phyloP scores from a whole-genome alignment of 2,888 invertebrate species.

The Synergus umbraculus region DNA sequence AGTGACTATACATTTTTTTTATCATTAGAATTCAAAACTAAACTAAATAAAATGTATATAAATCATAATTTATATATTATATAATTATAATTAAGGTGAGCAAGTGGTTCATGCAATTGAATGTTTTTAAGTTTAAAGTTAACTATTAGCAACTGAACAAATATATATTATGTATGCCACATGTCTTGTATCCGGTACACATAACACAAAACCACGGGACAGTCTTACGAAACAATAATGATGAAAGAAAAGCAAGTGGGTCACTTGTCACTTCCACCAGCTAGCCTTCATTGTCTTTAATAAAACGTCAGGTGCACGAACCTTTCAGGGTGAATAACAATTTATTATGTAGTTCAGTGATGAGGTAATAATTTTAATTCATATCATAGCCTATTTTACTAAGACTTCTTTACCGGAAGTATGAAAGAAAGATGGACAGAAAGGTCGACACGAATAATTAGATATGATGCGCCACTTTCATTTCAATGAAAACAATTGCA shows the following conservation, averaged over 20 bases:
- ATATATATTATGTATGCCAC: not conserved
- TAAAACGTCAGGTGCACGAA: constrained; percentile 32
- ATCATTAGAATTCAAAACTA: not conserved
- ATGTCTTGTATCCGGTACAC: constrained; percentile 7
- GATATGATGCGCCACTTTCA: not conserved
- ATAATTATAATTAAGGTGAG: no score
- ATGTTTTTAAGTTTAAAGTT: not conserved
- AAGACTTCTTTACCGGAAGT: not conserved
- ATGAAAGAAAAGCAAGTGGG: constrained; percentile 24
- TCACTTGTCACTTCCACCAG: constrained; percentile 37
- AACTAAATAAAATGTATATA: no score
- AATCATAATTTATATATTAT: no score
- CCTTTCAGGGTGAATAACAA: not conserved
- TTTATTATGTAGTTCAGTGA: constrained; percentile 2
- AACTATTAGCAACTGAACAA: not conserved
- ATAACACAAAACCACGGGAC: constrained; percentile 6
- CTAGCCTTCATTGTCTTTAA: not conserved
- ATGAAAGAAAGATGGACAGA: not conserved
- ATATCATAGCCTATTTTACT: not conserved
- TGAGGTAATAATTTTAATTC: not conserved
- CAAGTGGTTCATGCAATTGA: not conserved
- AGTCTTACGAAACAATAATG: constrained; percentile 7
- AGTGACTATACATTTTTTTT: no score
- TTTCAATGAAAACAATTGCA: no score
- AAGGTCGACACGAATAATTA: not conserved